Evolutionary conservation across 2,888 invertebrate species (phyloP), one percentile per base, ranked within the genome.

Genomic region (Poecilobothrus nobilitatus): DNA sequence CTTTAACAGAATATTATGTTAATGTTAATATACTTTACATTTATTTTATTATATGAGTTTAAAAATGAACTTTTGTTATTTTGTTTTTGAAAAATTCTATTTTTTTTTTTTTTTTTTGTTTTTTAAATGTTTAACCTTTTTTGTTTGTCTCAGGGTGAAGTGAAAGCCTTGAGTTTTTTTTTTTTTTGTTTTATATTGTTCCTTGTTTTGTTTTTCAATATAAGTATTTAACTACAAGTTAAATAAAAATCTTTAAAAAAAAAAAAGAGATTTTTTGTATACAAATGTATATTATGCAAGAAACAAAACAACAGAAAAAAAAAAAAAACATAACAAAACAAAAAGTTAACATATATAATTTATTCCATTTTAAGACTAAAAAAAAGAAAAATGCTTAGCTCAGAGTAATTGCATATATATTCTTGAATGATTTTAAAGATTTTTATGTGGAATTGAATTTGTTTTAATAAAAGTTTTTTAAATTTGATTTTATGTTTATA

Each of bases 111-210:
- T 53, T 18, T 6, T 6, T 1, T 12, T 53, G 9, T 53, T 18
- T 15, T 53, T 53, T n/a, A 53, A 53, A 53, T 53, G 53, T 53
- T 27, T 53, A 53, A 53, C 53, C 53, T 53, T 53, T 53, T 53
- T 27, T 27, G 27, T 27, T 53, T 53, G 53, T 53, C 53, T 53
- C 53, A 53, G 53, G 41, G 41, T 41, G 15, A 41, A 15, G 41
- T 8, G 41, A 41, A 41, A 41, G 15, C 41, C 41, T 41, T 41
- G 41, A 41, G 12, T 41, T 41, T 3, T 8, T 41, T 41, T 15
- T 41, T 41, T 15, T 12, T 41, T 41, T 4, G 2, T 27, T 27
- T 27, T 27, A 4, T 27, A 4, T 27, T 27, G 3, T 27, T 27
- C 27, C 7, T 3, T 15, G 9, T 41, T 41, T 12, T 41, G 15